Conservation (phyloP, 2,113 vertebrate species). For the Haemorhous mexicanus region DNA sequence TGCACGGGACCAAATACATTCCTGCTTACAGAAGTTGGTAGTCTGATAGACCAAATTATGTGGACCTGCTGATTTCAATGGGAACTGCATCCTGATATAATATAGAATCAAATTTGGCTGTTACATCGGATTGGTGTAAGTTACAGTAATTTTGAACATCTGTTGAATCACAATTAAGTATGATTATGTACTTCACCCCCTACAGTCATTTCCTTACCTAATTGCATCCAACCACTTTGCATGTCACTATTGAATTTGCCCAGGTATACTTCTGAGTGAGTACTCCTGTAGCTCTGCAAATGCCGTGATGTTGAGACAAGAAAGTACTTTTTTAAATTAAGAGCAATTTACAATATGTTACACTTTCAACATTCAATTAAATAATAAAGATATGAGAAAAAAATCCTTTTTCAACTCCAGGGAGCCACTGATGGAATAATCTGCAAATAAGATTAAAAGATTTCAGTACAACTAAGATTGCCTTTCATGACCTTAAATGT, state of each 20-base stretch:
- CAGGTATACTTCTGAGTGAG: conserved; percentile 43
- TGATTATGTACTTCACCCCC: conserved; percentile 49
- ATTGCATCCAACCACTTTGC: conserved; percentile 25
- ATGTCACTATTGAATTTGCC: not conserved
- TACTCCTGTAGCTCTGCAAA: conserved; percentile 24
- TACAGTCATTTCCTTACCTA: conserved; percentile 17
- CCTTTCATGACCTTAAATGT: conserved; percentile 67
- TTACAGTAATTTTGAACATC: conserved; percentile 52
- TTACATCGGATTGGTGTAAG: conserved; percentile 4
- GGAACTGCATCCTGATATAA: not conserved
- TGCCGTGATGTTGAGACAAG: not conserved
- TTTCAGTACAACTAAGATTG: conserved; percentile 66
- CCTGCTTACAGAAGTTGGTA: not conserved
- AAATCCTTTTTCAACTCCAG: conserved; percentile 60
- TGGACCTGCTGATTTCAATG: not conserved
- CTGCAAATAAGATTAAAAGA: conserved; percentile 74
- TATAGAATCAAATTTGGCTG: not conserved
- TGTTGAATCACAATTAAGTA: conserved; percentile 48
- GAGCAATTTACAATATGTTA: conserved; percentile 55
- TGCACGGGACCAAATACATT: not conserved
- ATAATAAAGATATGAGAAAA: conserved; percentile 71
- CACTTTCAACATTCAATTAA: conserved; percentile 58
- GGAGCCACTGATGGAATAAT: conserved; percentile 65
- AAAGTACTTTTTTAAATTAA: conserved; percentile 34
- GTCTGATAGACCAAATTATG: not conserved